These are phyloP conservation scores for Acleris holmiana DNA, from an alignment of 2,888 invertebrate genomes.

Conservation along the genomic window DNA sequence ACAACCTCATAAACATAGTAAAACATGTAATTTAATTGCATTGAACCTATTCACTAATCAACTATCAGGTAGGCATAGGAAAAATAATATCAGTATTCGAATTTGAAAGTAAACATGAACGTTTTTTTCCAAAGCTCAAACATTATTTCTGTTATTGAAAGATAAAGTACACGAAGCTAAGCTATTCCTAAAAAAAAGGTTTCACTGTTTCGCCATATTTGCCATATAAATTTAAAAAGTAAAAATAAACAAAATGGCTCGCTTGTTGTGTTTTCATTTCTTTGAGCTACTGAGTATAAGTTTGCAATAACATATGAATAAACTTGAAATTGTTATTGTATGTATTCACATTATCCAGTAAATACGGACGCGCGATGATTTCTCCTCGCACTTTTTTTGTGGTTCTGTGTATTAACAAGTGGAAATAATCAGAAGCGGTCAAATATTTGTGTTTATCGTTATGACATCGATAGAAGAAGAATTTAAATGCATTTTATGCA, in stretches of 20 bases:
- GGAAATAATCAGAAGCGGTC: slow-evolving; percentile 19
- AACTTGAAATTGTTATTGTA: background rate
- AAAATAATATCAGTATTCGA: too few relatives aligned
- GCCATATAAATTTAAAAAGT: slow-evolving; percentile 33
- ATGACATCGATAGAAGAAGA: slow-evolving; percentile 65
- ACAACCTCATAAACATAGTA: too few relatives aligned
- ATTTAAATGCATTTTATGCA: slow-evolving; percentile 84
- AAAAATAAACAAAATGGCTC: slow-evolving; percentile 52
- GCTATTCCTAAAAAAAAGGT: background rate
- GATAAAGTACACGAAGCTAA: too few relatives aligned
- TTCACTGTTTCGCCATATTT: slow-evolving; percentile 3
- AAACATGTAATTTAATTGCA: too few relatives aligned
- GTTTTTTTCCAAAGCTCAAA: slow-evolving; percentile 19
- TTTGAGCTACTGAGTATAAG: background rate
- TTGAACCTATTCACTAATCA: too few relatives aligned
- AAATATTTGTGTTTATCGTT: slow-evolving; percentile 5
- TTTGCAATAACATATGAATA: background rate
- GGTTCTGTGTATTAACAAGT: slow-evolving; percentile 7
- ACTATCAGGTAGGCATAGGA: too few relatives aligned
- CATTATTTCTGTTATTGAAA: background rate
- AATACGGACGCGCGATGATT: background rate
- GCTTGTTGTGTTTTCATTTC: slow-evolving; percentile 45
- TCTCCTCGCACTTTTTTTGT: slow-evolving; percentile 3
- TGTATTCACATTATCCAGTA: background rate
- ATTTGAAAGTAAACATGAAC: too few relatives aligned